phyloP scores from a whole-genome alignment of 2,113 vertebrate species.

The Empidonax alnorum region DNA sequence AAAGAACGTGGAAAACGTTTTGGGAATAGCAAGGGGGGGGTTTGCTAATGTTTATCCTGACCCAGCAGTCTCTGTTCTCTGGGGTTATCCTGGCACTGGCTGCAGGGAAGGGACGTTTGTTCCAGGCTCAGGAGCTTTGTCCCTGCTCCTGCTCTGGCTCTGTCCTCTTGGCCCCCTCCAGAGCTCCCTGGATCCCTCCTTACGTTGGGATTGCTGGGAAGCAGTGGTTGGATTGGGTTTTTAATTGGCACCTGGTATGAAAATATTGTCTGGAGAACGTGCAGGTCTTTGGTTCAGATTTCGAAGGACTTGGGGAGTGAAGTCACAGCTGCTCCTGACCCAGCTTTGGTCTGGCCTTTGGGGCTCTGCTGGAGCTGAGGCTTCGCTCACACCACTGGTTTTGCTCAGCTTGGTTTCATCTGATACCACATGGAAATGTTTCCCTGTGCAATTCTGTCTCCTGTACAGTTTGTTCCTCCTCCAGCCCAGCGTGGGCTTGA shows the following conservation, averaged over 20 bases:
- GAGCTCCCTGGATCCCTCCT: not conserved
- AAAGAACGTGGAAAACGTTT: accelerated
- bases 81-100: not conserved
- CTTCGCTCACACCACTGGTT: not conserved
- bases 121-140: not conserved
- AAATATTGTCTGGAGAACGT: not conserved
- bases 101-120: not conserved
- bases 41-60: accelerated
- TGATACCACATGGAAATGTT: not conserved
- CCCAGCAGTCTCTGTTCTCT: not conserved
- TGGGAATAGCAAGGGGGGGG: not conserved
- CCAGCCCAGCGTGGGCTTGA: not conserved
- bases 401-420: not conserved
- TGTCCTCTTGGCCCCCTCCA: not conserved
- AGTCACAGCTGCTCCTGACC: not conserved
- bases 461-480: not conserved
- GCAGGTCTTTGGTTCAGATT: not conserved
- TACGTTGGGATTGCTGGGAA: accelerated
- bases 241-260: not conserved
- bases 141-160: not conserved
- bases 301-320: not conserved
- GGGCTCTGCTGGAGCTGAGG: not conserved
- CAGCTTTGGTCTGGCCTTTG: not conserved
- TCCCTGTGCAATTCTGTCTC: not conserved
- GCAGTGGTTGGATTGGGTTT: not conserved